A percentile compares a stretch with the other conserved stretches of the same genome.
Conservation (phyloP, 2,113 vertebrate genomes). For the Chinchilla lanigera region DNA sequence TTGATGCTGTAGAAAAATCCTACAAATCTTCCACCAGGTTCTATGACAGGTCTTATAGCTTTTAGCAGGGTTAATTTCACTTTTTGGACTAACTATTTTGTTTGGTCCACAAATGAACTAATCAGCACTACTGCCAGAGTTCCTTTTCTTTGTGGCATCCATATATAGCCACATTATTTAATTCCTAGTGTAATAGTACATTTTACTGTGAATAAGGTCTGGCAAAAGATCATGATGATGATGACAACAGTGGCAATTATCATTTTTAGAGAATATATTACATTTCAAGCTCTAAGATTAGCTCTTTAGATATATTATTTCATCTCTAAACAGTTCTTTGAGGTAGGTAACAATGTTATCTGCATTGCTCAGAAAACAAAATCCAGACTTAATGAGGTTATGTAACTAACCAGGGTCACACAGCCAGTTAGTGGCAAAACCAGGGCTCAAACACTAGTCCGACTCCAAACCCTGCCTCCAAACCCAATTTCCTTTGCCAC, state of each 20-base stretch:
- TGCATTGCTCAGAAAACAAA: background rate
- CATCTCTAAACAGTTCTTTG: background rate
- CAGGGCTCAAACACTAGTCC: background rate
- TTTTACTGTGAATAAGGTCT: background rate
- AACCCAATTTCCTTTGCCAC: background rate
- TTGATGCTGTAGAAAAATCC: background rate
- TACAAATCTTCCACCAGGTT: background rate
- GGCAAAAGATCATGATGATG: background rate
- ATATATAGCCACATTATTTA: background rate
- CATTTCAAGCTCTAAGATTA: background rate
- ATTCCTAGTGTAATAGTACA: background rate
- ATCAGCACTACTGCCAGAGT: background rate
- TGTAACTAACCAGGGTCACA: background rate
- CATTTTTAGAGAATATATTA: background rate
- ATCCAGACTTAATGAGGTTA: background rate
- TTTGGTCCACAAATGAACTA: background rate
- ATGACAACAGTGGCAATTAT: background rate
- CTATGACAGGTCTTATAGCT: background rate
- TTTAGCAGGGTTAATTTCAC: background rate
- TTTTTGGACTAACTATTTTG: background rate
- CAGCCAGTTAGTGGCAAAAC: background rate
- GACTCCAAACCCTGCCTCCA: background rate
- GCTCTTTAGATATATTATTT: background rate
- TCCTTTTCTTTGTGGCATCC: background rate
- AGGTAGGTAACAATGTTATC: background rate